Base-by-base conservation (phyloP, 2,888 invertebrate species). In the Stratiomys singularior region DNA sequence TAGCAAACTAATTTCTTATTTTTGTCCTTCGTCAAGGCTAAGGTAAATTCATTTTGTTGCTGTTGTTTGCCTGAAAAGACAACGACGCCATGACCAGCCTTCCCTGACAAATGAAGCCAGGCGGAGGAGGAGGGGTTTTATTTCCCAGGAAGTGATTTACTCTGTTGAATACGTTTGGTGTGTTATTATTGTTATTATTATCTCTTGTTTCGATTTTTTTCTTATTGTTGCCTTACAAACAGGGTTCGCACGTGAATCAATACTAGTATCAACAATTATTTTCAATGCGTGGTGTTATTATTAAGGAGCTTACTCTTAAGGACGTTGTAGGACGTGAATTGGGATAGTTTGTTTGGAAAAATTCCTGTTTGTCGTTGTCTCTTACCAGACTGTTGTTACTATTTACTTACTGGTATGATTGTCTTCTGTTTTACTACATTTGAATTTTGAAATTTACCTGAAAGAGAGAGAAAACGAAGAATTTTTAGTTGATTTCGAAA, bases 1-100 rank as follows among this genome's bases (percentile, higher is more conserved):
- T 4, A n/a, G 30, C 15, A 56, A 72, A 72, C 56, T 56, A 72
- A 72, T 72, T 52, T 72, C 52, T 72, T 72, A 56, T 72, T 72
- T 72, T 71, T 37, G 52, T 71, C 56, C 56, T 18, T 64, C 13
- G 25, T 60, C 64, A 64, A 28, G 64, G 15, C 52, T 13, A 52
- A 52, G 15, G 52, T 13, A 52, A 52, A 52, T 52, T 18, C 52
- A 52, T 52, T 13, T 52, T 52, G 15, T 4, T 52, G 18, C 15
- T 52, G 18, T 52, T 9, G 18, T 52, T 52, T 52, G 52, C n/a
- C 52, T 9, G 15, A 13, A 18, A 52, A 13, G 18, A 52, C n/a
- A 37, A 37, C 37, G 37, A 37, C 9, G 37, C 37, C 37, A 37
- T 13, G 52, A 15, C 15, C 52, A 52, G 7, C 18, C 18, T 52